Evolutionary conservation across 2,888 invertebrate species (phyloP).

Genomic region (Pollenia griseotomentosa): DNA sequence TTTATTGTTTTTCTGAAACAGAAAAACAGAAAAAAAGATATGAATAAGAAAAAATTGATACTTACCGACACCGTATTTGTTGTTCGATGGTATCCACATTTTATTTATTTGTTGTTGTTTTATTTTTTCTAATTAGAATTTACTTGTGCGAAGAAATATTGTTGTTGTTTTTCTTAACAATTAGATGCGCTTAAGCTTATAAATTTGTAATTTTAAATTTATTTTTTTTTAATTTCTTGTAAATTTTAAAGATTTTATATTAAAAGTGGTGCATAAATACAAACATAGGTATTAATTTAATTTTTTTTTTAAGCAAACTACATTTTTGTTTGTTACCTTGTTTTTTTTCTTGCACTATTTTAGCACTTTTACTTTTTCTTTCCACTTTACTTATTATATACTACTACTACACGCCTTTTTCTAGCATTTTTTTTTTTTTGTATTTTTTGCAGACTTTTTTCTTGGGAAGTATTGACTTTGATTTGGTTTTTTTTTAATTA

Average conservation of each 20-base stretch:
- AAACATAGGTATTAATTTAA: not conserved
- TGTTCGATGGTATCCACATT: constrained; percentile 84
- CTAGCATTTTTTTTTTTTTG: constrained; percentile 28
- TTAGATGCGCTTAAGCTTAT: not conserved
- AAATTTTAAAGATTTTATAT: constrained; percentile 31
- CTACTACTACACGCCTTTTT: constrained; percentile 69
- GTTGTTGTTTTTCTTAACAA: constrained; percentile 56
- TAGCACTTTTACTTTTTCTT: constrained; percentile 71
- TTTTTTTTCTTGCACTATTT: constrained; percentile 48
- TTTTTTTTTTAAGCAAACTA: constrained; percentile 19
- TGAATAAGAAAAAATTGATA: constrained; percentile 44
- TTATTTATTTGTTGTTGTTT: constrained; percentile 70
- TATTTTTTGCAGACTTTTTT: constrained; percentile 53
- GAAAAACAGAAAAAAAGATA: constrained; percentile 11
- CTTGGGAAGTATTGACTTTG: constrained; percentile 34
- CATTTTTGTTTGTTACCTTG: constrained; percentile 39
- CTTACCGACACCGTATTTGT: constrained; percentile 84
- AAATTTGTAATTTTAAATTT: not conserved
- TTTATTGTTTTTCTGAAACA: constrained; percentile 1
- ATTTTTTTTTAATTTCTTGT: constrained; percentile 6
- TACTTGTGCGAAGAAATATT: constrained; percentile 24
- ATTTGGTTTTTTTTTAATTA: constrained; percentile 28
- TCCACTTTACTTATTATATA: constrained; percentile 52
- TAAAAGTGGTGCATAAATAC: not conserved
- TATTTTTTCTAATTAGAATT: constrained; percentile 37